Conservation (phyloP, 2,888 invertebrate species). For the Ctena decussata region DNA sequence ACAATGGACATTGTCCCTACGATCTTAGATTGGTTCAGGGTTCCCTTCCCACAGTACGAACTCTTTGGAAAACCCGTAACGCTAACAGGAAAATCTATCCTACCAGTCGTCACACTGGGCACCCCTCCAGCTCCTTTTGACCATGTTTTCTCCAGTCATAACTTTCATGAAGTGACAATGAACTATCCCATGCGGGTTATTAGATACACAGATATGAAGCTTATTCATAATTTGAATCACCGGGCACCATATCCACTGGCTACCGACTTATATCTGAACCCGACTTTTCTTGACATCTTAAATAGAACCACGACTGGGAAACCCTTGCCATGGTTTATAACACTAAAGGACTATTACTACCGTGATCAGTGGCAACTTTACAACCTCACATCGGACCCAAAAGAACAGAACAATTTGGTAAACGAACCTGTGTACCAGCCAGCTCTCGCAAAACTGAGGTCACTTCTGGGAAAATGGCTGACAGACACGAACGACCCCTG, state of each 20-base stretch:
- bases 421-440: constrained; percentile 84
- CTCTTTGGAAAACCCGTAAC: constrained; percentile 73
- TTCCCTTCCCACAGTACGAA: constrained; percentile 86
- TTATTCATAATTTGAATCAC: constrained; percentile 96
- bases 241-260: constrained; percentile 96
- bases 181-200: constrained; percentile 96
- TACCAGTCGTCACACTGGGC: constrained; percentile 90
- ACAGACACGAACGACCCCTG: constrained; percentile 93
- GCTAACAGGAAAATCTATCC: constrained; percentile 91
- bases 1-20: constrained; percentile 94
- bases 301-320: constrained; percentile 89
- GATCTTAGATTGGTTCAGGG: constrained; percentile 93
- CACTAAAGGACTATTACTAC: constrained; percentile 92
- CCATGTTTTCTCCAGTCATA: constrained; percentile 92
- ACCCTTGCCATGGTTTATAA: constrained; percentile 93
- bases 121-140: constrained; percentile 84
- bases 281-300: constrained; percentile 95
- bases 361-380: constrained; percentile 96
- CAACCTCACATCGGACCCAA: constrained; percentile 92
- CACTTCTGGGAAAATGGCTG: constrained; percentile 91
- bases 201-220: constrained; percentile 93
- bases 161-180: constrained; percentile 97
- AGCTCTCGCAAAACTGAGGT: constrained; percentile 88
- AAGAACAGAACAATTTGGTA: constrained; percentile 92
- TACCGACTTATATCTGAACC: constrained; percentile 95